Percentiles rank a stretch among this genome's conserved stretches.
Conservation (phyloP, 2,888 invertebrate genomes). For the Drosophila glabriapex region DNA sequence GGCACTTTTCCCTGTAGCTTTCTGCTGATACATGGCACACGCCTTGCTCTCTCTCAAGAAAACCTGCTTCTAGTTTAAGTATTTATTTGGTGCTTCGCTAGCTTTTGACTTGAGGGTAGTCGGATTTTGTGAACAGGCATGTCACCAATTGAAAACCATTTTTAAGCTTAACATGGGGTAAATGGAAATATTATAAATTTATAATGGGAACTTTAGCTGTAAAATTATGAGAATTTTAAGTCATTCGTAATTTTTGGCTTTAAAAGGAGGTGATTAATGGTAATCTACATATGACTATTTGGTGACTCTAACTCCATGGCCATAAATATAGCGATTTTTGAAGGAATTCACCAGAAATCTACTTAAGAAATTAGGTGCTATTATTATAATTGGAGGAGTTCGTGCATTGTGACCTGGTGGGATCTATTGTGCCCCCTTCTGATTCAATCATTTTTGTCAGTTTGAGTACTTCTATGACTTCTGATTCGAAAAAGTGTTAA, state of each 20-base stretch:
- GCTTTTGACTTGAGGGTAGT: conserved; percentile 24
- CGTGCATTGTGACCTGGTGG: not conserved
- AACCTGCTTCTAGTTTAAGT: conserved; percentile 31
- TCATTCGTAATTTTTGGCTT: not conserved
- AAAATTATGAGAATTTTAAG: no score
- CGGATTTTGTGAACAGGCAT: not conserved
- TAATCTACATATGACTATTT: not conserved
- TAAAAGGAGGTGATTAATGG: not conserved
- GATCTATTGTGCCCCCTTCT: not conserved
- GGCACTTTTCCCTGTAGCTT: conserved; percentile 7
- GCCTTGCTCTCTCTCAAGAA: not conserved
- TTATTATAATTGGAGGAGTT: not conserved
- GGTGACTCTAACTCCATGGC: not conserved
- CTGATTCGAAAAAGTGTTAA: no score
- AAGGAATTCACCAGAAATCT: not conserved
- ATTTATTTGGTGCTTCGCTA: conserved; percentile 71
- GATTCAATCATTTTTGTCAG: no score
- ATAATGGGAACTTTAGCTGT: not conserved
- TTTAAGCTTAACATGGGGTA: not conserved
- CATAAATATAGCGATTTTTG: no score
- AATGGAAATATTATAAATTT: not conserved
- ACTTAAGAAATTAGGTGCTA: not conserved
- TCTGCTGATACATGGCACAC: conserved; percentile 2
- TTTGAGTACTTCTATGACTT: no score
- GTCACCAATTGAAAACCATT: not conserved